These are phyloP conservation scores for Coregonus suidteri DNA, from an alignment of 2,797 vertebrate species.

Conservation along the genomic window DNA sequence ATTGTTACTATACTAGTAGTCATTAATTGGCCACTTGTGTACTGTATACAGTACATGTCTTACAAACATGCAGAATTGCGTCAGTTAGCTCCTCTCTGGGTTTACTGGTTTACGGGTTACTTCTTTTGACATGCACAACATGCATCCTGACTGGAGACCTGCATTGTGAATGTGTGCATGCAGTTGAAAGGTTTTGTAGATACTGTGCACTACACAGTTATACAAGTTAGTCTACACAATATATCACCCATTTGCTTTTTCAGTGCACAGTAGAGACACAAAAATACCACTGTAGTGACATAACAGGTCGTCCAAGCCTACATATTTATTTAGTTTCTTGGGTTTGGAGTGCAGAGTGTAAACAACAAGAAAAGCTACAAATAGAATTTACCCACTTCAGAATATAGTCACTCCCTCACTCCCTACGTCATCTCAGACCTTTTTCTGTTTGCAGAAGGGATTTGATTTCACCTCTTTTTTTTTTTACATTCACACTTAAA, in stretches of 20 bases:
- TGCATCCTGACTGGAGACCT: neutral
- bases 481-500: slow-evolving; percentile 65
- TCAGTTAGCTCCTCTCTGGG: neutral
- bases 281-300: slow-evolving; percentile 42
- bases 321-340: slow-evolving; percentile 51
- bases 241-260: slow-evolving; percentile 32
- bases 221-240: slow-evolving; percentile 3
- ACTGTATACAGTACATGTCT: neutral
- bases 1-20: no score
- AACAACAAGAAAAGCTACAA: slow-evolving; percentile 76
- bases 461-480: slow-evolving; percentile 73
- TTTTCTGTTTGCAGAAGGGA: slow-evolving; percentile 81
- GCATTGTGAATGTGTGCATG: slow-evolving; percentile 2
- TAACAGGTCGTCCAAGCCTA: slow-evolving; percentile 39
- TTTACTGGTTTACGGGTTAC: neutral
- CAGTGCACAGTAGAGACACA: slow-evolving; percentile 41
- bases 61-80: neutral
- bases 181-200: neutral
- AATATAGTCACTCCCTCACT: slow-evolving; percentile 66
- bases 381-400: slow-evolving; percentile 74
- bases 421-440: slow-evolving; percentile 81
- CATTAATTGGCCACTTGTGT: neutral
- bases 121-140: neutral
- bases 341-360: slow-evolving; percentile 58
- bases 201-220: neutral